phyloP scores from a whole-genome alignment of 2,888 invertebrate species.

The Suillia variegata region DNA sequence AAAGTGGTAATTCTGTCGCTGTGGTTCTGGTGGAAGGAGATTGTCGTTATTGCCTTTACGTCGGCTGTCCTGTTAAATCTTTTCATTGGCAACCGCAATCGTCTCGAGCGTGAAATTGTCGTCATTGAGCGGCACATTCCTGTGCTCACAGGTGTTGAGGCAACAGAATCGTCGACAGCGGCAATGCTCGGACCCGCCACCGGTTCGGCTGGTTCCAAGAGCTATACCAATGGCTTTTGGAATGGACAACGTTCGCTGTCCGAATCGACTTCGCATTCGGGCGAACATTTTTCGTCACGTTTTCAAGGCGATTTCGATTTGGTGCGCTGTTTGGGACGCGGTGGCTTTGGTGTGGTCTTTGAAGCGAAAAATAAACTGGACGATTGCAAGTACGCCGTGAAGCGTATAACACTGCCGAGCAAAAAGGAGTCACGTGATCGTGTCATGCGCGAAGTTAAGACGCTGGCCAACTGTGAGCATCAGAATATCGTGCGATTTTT shows the following conservation, averaged over 20 bases:
- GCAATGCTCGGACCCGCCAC: slow-evolving; percentile 45
- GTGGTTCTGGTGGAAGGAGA: slow-evolving; percentile 87
- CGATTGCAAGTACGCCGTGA: slow-evolving; percentile 92
- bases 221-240: slow-evolving; percentile 12
- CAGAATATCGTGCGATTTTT: slow-evolving; percentile 90
- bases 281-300: slow-evolving; percentile 64
- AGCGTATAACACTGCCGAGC: slow-evolving; percentile 86
- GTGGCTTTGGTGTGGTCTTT: slow-evolving; percentile 97
- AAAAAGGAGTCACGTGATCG: slow-evolving; percentile 82
- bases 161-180: slow-evolving; percentile 53
- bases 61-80: slow-evolving; percentile 75
- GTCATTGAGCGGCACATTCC: slow-evolving; percentile 60
- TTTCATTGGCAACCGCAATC: slow-evolving; percentile 64
- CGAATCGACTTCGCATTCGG: slow-evolving; percentile 48
- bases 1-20: slow-evolving; percentile 75
- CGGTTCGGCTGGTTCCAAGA: slow-evolving; percentile 26
- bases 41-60: slow-evolving; percentile 75
- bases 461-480: slow-evolving; percentile 93
- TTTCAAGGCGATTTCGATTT: slow-evolving; percentile 86
- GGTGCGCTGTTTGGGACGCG: slow-evolving; percentile 80
- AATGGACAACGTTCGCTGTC: slow-evolving; percentile 40
- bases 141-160: slow-evolving; percentile 57
- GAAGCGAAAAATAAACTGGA: slow-evolving; percentile 93
- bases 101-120: slow-evolving; percentile 53
- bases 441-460: slow-evolving; percentile 93